phyloP scores from a whole-genome alignment of 2,113 vertebrate species.

The Garra rufa region DNA sequence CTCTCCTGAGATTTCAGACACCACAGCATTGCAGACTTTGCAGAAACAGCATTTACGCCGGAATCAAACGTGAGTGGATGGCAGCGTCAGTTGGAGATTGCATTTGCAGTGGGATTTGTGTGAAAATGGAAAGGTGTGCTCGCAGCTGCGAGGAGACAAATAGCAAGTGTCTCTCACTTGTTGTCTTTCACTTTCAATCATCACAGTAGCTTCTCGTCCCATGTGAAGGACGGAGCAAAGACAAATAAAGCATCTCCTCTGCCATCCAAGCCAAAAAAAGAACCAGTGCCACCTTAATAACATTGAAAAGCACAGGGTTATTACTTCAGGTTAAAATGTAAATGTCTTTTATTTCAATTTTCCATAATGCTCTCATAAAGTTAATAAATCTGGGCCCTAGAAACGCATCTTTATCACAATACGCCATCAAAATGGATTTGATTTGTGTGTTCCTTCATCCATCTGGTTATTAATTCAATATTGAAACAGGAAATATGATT shows the following conservation, averaged over 20 bases:
- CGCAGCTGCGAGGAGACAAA: conserved; percentile 9
- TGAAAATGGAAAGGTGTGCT: conserved; percentile 25
- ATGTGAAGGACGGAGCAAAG: conserved; percentile 10
- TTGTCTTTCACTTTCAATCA: conserved; percentile 35
- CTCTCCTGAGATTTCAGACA: conserved; percentile 29
- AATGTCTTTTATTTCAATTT: conserved; percentile 23
- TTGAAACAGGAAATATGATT: conserved; percentile 52
- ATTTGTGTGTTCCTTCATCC: conserved; percentile 25
- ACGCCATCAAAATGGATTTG: background rate
- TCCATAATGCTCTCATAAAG: conserved; percentile 8
- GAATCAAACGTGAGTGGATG: background rate
- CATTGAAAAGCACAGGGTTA: background rate
- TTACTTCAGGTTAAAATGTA: background rate
- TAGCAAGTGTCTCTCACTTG: conserved; percentile 1
- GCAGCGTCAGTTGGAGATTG: background rate
- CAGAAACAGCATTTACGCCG: background rate
- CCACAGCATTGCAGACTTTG: conserved; percentile 29
- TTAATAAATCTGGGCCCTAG: background rate
- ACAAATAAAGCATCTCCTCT: background rate
- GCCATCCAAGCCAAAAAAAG: background rate
- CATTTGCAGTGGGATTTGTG: conserved; percentile 14
- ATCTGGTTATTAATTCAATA: conserved; percentile 45
- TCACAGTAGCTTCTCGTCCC: background rate
- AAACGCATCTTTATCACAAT: conserved; percentile 11
- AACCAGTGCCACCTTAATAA: background rate